Evolutionary conservation across 2,888 invertebrate species (phyloP), one percentile per base, ranked within the genome.

Genomic region (Andrena chrysosceles): DNA sequence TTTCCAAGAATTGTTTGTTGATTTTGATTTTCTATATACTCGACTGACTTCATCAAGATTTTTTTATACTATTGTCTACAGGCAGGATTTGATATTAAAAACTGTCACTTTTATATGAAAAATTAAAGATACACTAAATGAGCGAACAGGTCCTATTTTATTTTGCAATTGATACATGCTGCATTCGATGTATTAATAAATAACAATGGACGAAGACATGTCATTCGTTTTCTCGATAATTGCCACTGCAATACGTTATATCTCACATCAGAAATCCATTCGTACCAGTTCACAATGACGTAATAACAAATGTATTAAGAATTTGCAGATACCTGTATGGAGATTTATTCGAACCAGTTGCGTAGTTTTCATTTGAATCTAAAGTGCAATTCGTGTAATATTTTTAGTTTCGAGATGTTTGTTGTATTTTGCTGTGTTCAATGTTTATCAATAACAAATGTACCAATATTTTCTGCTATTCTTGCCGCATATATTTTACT

Each of bases 301-400:
- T 16, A 69, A 33, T 56, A 35, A 60, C 2, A 23, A 56, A 20
- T 20, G n/a, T 1, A 5, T 49, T 31, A 20, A 31, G 2, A 49
- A 31, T 1, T 33, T 35, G 10, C n/a, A 23, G 10, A 68, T 26
- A 33, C 67, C 48, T 67, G 74, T 3, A 60, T 59, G 56, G 29
- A 67, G 16, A 13, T 7, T 59, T 13, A 8, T 42, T 62, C 13
- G 66, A 74, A 26, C 60, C 42, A 20, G 29, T 60, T 16, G 56
- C 35, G 20, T 67, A 49, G 16, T 56, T 66, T 66, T 60, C n/a
- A 31, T 59, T 67, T 29, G 23, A 35, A 73, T 26, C 29, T 52
- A 52, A 77, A 67, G 74, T 67, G 60, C 77, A 77, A 67, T 77
- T 13, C 49, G 10, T 29, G 23, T 16, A 33, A 56, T 52, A 52